Base-by-base conservation (phyloP, 2,888 invertebrate species). In the Drosophila macrospina region DNA sequence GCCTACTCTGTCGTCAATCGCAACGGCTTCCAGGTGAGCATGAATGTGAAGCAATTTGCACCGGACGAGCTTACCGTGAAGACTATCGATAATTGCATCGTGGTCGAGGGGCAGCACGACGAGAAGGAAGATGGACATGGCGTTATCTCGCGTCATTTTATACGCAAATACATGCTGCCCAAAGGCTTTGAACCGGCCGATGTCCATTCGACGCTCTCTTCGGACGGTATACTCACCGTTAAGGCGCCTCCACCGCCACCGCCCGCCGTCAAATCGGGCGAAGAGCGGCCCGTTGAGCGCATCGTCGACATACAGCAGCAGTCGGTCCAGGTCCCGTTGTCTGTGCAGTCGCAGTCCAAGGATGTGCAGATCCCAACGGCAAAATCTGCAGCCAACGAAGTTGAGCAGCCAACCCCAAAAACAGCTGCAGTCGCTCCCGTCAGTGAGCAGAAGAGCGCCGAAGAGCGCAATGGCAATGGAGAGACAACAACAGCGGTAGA, bases 31-130 rank as follows among this genome's bases (percentile, higher is more conserved):
- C 95, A 95, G 88, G 95, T 95, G 36, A 94, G 94, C 82, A 92
- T 97, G 81, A 96, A 97, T 87, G 96, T 97, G 0, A 94, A 95
- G 88, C 95, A 96, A 80, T 97, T 96, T 84, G 93, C 94, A 8
- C 96, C 97, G 0, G 94, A 95, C 13, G 97, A 97, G 91, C 94
- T 97, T 36, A 93, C 94, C 7, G 96, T 97, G 16, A 96, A 96
- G 91, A 96, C 96, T 0, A 93, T 95, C 0, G 96, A 96, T 6
- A 94, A 95, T 73, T 94, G 93, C 57, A 94, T 97, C 24, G 93
- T 95, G 52, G 93, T 96, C n/a, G 96, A 97, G 90, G 97, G 95
- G 0, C 96, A 95, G 89, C 97, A 96, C 88, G 96, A 96, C 83
- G 95, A 96, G 71, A 95, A 95, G 78, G 94, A 94, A 44, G 96